Conservation (phyloP, 2,797 vertebrate species). For the Halcyon badia region DNA sequence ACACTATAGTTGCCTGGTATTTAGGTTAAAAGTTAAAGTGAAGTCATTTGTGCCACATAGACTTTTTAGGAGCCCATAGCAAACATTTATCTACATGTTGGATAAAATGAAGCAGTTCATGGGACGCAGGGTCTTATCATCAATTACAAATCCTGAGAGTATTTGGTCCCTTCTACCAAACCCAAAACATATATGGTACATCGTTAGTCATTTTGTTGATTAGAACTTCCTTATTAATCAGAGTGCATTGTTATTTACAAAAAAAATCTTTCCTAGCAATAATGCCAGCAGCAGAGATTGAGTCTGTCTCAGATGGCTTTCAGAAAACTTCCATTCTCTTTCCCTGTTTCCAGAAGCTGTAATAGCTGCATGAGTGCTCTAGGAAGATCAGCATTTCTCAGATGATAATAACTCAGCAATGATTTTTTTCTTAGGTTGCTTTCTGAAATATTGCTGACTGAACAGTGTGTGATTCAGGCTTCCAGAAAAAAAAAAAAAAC, state of each 20-base stretch:
- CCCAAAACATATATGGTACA: neutral
- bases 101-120: neutral
- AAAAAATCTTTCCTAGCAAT: neutral
- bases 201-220: neutral
- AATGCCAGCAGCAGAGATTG: neutral
- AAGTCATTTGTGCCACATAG: neutral
- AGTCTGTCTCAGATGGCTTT: neutral
- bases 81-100: neutral
- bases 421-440: neutral
- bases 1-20: accelerated
- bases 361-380: neutral
- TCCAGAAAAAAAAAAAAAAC: neutral
- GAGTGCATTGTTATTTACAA: neutral
- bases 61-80: neutral
- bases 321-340: neutral
- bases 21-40: neutral
- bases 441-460: slow-evolving; percentile 13
- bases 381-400: neutral
- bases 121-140: neutral
- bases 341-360: neutral
- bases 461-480: slow-evolving; percentile 30
- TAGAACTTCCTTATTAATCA: neutral
- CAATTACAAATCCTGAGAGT: neutral
- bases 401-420: neutral
- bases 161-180: neutral